Conservation (phyloP, 2,113 vertebrate species). For the Poicephalus gulielmi region DNA sequence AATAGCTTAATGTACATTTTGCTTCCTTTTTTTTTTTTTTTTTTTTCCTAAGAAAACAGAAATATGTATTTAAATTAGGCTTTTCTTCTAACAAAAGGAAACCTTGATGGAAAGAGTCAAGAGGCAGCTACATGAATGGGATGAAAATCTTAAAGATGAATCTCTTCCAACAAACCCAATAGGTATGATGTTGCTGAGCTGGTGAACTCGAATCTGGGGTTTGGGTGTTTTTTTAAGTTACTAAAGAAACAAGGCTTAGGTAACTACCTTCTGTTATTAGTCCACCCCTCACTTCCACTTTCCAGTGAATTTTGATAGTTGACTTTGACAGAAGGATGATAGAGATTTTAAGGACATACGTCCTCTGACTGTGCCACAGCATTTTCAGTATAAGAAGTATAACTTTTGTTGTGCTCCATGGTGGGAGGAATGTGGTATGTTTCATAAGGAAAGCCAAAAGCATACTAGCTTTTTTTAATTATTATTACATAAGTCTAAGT, state of each 20-base stretch:
- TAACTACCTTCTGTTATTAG: neutral
- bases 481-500: neutral
- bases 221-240: neutral
- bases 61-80: constrained; percentile 65
- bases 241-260: neutral
- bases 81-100: constrained; percentile 82
- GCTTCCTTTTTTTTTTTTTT: constrained; percentile 30
- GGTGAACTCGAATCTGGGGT: neutral
- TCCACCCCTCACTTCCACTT: neutral
- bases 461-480: neutral
- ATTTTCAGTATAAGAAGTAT: neutral
- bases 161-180: constrained; percentile 93
- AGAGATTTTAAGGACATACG: neutral
- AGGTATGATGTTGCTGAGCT: constrained; percentile 73
- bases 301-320: neutral
- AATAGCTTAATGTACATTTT: constrained; percentile 24
- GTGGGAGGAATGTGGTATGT: neutral
- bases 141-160: constrained; percentile 97
- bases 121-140: constrained; percentile 95
- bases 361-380: neutral
- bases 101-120: constrained; percentile 97
- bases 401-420: neutral
- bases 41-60: constrained; percentile 41
- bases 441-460: neutral
- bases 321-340: neutral